Percentiles rank a stretch among this genome's conserved stretches.
Evolutionary conservation across 2,888 invertebrate species (phyloP).

Genomic region (Brassicogethes aeneus): DNA sequence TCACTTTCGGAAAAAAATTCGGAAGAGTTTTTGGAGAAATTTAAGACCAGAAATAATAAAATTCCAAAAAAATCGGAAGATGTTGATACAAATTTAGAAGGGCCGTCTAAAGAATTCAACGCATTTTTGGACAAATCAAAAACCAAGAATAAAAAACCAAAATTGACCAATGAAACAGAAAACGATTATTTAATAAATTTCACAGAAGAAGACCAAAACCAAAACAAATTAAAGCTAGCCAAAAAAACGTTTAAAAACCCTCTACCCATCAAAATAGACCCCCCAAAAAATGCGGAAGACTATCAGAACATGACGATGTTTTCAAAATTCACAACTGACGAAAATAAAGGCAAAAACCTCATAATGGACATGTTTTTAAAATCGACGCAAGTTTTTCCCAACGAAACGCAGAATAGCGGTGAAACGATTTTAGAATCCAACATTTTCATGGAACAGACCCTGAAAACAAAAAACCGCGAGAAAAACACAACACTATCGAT

Average conservation of each 20-base stretch:
- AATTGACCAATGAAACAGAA: not conserved
- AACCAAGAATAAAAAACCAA: conserved; percentile 4
- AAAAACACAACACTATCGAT: conserved; percentile 24
- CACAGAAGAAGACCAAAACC: not conserved
- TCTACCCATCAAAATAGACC: conserved; percentile 1
- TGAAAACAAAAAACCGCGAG: conserved; percentile 14
- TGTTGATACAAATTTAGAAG: too few species aligned
- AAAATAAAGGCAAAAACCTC: conserved; percentile 30
- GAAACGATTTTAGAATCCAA: conserved; percentile 26
- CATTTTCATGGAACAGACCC: conserved; percentile 19
- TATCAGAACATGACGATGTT: conserved; percentile 1
- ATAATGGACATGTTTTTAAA: conserved; percentile 37
- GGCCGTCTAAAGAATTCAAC: too few species aligned
- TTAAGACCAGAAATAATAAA: too few species aligned
- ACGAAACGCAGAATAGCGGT: conserved; percentile 6
- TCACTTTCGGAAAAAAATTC: too few species aligned
- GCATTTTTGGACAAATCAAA: too few species aligned
- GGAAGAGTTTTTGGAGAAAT: too few species aligned
- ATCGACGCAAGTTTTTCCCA: conserved; percentile 25
- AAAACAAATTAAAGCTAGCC: not conserved
- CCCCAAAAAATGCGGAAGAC: conserved; percentile 2
- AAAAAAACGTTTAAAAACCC: not conserved
- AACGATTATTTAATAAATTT: not conserved
- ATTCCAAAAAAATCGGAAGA: too few species aligned
- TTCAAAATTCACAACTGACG: conserved; percentile 12